Base-by-base conservation (phyloP, 2,113 vertebrate species). In the Nematolebias whitei region DNA sequence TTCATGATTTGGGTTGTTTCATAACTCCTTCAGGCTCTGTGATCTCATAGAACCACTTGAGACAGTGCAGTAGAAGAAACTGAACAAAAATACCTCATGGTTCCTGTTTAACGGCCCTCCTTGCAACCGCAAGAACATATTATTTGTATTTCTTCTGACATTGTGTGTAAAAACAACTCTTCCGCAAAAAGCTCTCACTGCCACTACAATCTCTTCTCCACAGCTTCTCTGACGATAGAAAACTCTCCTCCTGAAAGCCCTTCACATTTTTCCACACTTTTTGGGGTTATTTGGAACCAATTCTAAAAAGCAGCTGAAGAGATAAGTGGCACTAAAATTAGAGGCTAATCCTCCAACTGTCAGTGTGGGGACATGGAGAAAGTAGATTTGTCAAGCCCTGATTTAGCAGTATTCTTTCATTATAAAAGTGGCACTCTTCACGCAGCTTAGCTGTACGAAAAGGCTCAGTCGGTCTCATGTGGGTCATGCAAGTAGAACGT, bases 361-460 rank as follows among this genome's bases (percentile, higher is more conserved):
- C 77, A 82, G 82, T 79, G 81, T 76, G 79, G 65, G 78, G 84
- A 88, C 82, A 88, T 73, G 79, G 76, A 87, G 83, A 86, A 85
- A 87, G 85, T 68, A 89, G 87, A 91, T 91, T 92, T 90, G 91
- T 89, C 87, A 90, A 87, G 87, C 65, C 80, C 83, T 68, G 79
- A 87, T 89, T 88, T 88, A 80, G 78, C 74, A 62, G 78, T 82
- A 84, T 90, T 88, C 84, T 80, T 88, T 79, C 61, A 85, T 80
- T 87, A 85, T 70, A 82, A 52, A 86, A 87, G 82, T 71, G 63
- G 77, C 72, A 74, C 65, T 80, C 74, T 88, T 83, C 83, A 85
- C 67, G 78, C 79, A 56, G 85, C 82, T 92, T 87, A 91, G 85
- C 80, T 16, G 19, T 73, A 67, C 29, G 35, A 70, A 83, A 86